These are phyloP conservation scores for Okapia johnstoni DNA, from an alignment of 2,113 vertebrate species.

Conservation along the genomic window DNA sequence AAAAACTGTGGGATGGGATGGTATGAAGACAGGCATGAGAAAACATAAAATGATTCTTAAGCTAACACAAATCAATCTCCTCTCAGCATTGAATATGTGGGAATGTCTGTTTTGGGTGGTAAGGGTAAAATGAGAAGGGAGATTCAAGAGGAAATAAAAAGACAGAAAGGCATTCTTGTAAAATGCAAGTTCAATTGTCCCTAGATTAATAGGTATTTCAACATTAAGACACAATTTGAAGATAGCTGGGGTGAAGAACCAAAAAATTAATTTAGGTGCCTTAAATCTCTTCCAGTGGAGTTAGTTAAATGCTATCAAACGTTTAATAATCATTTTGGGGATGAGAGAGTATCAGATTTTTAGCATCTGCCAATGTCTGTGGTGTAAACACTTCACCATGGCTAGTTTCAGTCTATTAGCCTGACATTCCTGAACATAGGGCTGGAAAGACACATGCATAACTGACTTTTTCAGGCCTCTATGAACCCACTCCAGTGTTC, in stretches of 20 bases:
- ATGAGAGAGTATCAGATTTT: background rate
- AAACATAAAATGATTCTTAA: constrained; percentile 64
- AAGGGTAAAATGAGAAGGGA: constrained; percentile 12
- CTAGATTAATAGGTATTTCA: constrained; percentile 61
- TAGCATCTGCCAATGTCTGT: background rate
- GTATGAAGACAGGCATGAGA: constrained; percentile 59
- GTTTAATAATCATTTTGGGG: background rate
- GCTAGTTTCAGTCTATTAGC: background rate
- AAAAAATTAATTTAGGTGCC: background rate
- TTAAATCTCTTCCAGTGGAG: background rate
- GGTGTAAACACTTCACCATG: background rate
- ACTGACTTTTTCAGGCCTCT: background rate
- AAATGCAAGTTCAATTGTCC: constrained; percentile 62
- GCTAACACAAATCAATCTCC: constrained; percentile 63
- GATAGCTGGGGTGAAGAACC: background rate
- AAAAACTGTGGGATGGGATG: background rate
- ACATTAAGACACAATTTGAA: constrained; percentile 51
- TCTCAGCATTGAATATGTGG: constrained; percentile 46
- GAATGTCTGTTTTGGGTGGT: constrained; percentile 28
- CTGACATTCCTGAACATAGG: background rate
- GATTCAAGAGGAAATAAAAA: constrained; percentile 60
- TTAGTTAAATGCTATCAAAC: background rate
- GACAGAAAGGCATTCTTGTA: constrained; percentile 32
- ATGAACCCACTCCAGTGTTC: background rate
- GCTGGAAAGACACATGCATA: background rate